Evolutionary conservation across 2,888 invertebrate genomes (phyloP), one percentile per base, ranked within the genome.

Genomic region (Aproaerema taeniolella): DNA sequence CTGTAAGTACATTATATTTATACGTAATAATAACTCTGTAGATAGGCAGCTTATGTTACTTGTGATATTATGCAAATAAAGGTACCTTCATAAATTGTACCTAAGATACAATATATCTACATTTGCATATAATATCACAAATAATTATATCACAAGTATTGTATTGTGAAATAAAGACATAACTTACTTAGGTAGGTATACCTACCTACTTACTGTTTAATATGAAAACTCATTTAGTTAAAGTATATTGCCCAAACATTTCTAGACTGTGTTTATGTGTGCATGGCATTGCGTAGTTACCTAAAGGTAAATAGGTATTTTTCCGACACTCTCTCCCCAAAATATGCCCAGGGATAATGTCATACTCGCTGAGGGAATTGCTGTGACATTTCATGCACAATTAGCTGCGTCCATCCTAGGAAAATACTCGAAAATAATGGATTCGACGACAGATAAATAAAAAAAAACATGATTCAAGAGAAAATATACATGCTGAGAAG

Each of bases 371-470:
- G 36, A 31, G 42, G 45, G 43, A 43, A 39, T 39, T 32, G 37
- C 41, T 20, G 45, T 47, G 49, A 45, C 46, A 50, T 50, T 50
- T 50, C 50, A 47, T 44, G 50, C 50, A 36, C 47, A 47, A 45
- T 48, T 50, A 45, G 42, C 42, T 39, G 13, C 33, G 29, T 31
- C 35, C 40, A 26, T 38, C 26, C 28, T 32, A 17, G 17, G 8
- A 31, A 24, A 26, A 14, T 14, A 26, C 7, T n/a, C n/a, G n/a
- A n/a, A n/a, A n/a, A n/a, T 24, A 35, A 25, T 17, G 32, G 25
- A 9, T 33, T 14, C 13, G 11, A 25, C 12, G 15, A 13, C 13
- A 10, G 8, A 34, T 39, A n/a, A n/a, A n/a, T n/a, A n/a, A n/a
- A n/a, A n/a, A n/a, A n/a, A n/a, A n/a, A n/a, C n/a, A n/a, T n/a